phyloP scores from a whole-genome alignment of 2,797 vertebrate genomes.

The Austrolebias charrua region DNA sequence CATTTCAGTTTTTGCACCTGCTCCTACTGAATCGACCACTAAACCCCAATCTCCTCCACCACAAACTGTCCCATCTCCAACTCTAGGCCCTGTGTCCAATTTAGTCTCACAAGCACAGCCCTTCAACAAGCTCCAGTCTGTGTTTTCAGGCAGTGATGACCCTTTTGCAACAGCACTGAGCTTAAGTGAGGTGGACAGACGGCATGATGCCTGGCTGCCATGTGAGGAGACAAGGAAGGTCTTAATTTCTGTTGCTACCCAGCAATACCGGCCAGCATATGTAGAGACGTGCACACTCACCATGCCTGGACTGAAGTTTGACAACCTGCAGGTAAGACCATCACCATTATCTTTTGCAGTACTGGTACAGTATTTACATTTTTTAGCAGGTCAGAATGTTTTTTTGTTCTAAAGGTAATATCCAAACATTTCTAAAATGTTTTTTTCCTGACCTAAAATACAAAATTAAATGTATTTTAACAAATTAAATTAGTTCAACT shows the following conservation, averaged over 20 bases:
- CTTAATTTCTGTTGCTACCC: conserved; percentile 86
- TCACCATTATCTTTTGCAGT: background rate
- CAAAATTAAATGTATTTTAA: too few species aligned
- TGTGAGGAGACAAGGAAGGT: conserved; percentile 87
- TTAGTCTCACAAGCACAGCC: conserved; percentile 62
- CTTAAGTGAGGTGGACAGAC: conserved; percentile 91
- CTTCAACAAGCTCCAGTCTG: conserved; percentile 90
- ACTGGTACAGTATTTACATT: background rate
- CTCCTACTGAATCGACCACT: conserved; percentile 55
- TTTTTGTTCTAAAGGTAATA: background rate
- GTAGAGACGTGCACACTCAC: conserved; percentile 88
- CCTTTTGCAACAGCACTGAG: conserved; percentile 93
- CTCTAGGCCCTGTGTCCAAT: conserved; percentile 1
- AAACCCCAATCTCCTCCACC: conserved; percentile 50
- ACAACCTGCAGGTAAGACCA: conserved; percentile 91
- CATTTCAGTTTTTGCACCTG: conserved; percentile 61
- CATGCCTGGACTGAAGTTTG: conserved; percentile 98
- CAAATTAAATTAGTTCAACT: too few species aligned
- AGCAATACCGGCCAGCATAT: conserved; percentile 84
- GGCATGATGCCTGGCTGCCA: conserved; percentile 94
- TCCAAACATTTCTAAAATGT: too few species aligned
- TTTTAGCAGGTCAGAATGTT: background rate
- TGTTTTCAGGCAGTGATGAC: conserved; percentile 91
- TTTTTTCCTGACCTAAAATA: too few species aligned
- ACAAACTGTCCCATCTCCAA: conserved; percentile 58